These are phyloP conservation scores for Lasioglossum figueresi DNA, from an alignment of 2,888 invertebrate species.

Conservation along the genomic window DNA sequence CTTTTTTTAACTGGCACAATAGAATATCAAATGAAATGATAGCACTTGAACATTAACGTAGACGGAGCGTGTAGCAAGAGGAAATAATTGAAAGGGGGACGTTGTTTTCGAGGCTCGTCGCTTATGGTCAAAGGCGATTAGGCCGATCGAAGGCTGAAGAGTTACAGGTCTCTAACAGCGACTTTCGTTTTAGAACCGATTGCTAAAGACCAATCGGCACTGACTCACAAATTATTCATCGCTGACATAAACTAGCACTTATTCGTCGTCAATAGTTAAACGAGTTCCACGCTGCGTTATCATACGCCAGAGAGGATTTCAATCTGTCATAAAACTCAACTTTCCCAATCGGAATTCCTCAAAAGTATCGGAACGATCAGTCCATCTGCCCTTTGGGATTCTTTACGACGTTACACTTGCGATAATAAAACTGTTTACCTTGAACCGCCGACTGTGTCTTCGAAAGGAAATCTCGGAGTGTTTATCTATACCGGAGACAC, in stretches of 20 bases:
- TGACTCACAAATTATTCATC: background rate
- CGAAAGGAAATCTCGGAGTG: background rate
- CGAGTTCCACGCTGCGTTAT: background rate
- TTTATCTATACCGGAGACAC: background rate
- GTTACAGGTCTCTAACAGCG: background rate
- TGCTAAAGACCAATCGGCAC: background rate
- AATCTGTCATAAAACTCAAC: background rate
- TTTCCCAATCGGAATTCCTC: slow-evolving; percentile 13
- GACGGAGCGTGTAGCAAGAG: background rate
- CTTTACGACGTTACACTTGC: background rate
- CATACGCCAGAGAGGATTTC: background rate
- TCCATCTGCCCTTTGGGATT: background rate
- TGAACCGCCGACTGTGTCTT: background rate
- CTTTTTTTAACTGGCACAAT: background rate
- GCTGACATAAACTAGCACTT: slow-evolving; percentile 1
- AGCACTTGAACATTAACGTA: too few relatives aligned
- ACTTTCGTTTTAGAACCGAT: slow-evolving; percentile 12
- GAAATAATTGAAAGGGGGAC: background rate
- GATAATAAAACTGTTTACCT: background rate
- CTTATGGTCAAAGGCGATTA: background rate
- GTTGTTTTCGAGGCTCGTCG: background rate
- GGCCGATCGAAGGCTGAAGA: too few relatives aligned
- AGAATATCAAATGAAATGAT: background rate
- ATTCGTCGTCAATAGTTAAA: slow-evolving; percentile 18
- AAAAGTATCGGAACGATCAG: background rate